A percentile compares a stretch with the other conserved stretches of the same genome.
Conservation (phyloP, 2,113 vertebrate genomes). For the Tapirus terrestris region DNA sequence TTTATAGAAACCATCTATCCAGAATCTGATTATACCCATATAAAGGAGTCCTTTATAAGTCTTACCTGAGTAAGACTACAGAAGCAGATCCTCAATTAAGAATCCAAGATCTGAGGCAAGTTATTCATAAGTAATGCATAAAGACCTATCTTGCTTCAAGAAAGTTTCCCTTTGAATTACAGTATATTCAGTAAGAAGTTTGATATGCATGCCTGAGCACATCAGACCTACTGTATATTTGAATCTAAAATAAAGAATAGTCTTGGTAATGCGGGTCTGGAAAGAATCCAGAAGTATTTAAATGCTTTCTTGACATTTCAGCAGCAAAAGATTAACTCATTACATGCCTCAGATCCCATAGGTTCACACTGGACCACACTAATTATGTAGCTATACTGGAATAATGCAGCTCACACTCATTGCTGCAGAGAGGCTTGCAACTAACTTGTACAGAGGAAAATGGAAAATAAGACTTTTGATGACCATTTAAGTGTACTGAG, state of each 20-base stretch:
- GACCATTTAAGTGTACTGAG: neutral
- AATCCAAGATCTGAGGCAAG: constrained; percentile 66
- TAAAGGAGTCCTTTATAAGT: constrained; percentile 23
- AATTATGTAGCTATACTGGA: constrained; percentile 25
- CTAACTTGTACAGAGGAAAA: constrained; percentile 39
- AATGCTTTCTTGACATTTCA: constrained; percentile 66
- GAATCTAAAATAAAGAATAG: constrained; percentile 59
- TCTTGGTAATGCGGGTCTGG: constrained; percentile 35
- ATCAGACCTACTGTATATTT: constrained; percentile 44
- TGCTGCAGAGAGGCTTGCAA: constrained; percentile 37
- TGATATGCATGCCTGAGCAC: constrained; percentile 14
- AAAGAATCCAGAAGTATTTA: constrained; percentile 62
- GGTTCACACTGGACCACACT: constrained; percentile 17
- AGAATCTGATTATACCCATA: constrained; percentile 38
- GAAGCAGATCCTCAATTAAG: constrained; percentile 54
- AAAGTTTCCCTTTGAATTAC: constrained; percentile 46
- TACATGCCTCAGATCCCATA: constrained; percentile 47
- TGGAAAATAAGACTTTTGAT: constrained; percentile 37
- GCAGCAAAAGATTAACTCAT: constrained; percentile 60
- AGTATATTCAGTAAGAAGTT: constrained; percentile 62
- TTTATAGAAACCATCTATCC: neutral
- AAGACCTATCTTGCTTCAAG: constrained; percentile 56
- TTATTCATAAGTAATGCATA: constrained; percentile 54
- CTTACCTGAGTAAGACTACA: constrained; percentile 53
- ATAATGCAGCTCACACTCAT: constrained; percentile 25